phyloP scores from a whole-genome alignment of 2,797 vertebrate genomes.

The Bucorvus abyssinicus region DNA sequence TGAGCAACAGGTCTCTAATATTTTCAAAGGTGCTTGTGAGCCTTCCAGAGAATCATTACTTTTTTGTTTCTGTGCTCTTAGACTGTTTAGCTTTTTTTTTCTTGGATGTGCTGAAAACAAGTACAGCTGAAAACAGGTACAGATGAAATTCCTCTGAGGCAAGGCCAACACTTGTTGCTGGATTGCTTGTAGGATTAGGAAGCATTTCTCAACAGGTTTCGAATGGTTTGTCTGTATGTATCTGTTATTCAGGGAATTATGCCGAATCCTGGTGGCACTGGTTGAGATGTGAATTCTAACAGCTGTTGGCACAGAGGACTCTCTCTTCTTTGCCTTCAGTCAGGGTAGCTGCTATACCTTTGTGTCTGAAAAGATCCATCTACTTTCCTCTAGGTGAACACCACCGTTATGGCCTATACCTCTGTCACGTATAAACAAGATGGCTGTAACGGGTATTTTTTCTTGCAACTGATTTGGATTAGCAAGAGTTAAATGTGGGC shows the following conservation, averaged over 20 bases:
- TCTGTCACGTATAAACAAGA: not conserved
- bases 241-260: not conserved
- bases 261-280: not conserved
- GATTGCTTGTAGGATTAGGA: not conserved
- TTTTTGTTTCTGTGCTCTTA: not conserved
- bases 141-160: not conserved
- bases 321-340: not conserved
- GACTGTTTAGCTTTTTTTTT: not conserved
- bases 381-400: not conserved
- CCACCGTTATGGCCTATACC: not conserved
- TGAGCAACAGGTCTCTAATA: not conserved
- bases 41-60: not conserved
- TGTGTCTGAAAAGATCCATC: not conserved
- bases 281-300: not conserved
- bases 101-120: not conserved
- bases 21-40: not conserved
- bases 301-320: not conserved
- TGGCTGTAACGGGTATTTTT: not conserved
- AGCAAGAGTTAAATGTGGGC: not conserved
- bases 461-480: not conserved
- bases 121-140: not conserved
- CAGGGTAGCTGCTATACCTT: not conserved
- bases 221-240: not conserved
- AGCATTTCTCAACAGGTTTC: constrained; percentile 6
- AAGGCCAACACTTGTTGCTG: not conserved